Evolutionary conservation across 2,113 vertebrate species (phyloP).

Genomic region (Mormoops blainvillei): DNA sequence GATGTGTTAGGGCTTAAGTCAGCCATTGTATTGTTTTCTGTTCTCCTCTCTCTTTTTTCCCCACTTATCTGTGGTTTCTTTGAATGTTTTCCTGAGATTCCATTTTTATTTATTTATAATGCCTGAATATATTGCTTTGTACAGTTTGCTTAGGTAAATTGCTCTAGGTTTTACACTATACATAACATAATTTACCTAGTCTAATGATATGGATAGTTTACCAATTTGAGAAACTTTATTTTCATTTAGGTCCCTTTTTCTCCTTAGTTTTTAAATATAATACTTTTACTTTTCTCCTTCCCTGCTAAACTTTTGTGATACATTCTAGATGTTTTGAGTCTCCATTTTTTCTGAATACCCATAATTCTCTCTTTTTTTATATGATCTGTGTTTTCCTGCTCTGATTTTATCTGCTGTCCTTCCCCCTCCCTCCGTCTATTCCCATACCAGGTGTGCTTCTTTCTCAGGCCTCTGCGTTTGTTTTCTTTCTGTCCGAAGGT

Average conservation of each 20-base stretch:
- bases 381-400: not conserved
- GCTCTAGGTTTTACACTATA: not conserved
- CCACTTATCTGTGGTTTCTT: not conserved
- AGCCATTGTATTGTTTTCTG: not conserved
- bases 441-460: not conserved
- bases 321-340: not conserved
- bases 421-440: not conserved
- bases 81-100: not conserved
- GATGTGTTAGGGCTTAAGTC: not conserved
- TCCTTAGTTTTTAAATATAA: not conserved
- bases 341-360: not conserved
- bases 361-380: not conserved
- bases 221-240: not conserved
- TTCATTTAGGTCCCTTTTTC: not conserved
- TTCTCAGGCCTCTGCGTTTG: not conserved
- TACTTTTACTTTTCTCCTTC: not conserved
- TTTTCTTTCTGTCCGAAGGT: not conserved
- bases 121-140: not conserved
- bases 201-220: not conserved
- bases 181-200: not conserved
- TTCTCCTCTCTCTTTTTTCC: not conserved
- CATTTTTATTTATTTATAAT: too few relatives aligned
- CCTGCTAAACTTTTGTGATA: not conserved
- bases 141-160: not conserved
- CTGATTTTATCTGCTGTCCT: not conserved